Conservation (phyloP, 2,113 vertebrate species). For the Tauraco erythrolophus region DNA sequence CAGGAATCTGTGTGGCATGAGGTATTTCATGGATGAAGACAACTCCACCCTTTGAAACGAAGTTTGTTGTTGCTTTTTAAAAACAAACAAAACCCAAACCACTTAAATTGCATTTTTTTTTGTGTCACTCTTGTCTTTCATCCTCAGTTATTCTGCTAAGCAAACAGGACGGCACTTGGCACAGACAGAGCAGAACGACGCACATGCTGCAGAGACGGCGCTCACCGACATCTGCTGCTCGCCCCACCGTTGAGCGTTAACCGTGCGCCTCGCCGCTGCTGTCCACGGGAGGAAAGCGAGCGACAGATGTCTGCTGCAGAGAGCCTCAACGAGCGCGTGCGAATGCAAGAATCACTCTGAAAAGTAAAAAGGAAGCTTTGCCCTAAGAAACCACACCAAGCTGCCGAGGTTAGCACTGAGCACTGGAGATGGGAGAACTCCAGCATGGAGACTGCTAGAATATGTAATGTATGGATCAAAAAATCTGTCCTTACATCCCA, state of each 20-base stretch:
- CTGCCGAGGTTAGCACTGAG: too few species aligned
- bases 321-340: accelerated
- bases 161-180: background rate
- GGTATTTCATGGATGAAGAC: background rate
- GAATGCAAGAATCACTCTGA: accelerated
- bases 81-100: background rate
- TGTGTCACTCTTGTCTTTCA: background rate
- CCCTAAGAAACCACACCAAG: background rate
- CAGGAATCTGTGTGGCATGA: accelerated
- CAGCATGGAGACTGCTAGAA: background rate
- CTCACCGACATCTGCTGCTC: background rate
- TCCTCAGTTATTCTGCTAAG: background rate
- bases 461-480: background rate
- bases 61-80: background rate
- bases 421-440: background rate
- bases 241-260: background rate
- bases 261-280: accelerated
- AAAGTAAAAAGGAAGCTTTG: background rate
- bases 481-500: background rate
- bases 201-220: background rate
- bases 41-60: background rate
- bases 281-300: background rate
- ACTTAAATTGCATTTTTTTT: background rate
- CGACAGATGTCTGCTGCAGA: background rate
- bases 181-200: background rate